These are phyloP conservation scores for Ceuthmochares aereus DNA, from an alignment of 2,113 vertebrate species.

Conservation along the genomic window DNA sequence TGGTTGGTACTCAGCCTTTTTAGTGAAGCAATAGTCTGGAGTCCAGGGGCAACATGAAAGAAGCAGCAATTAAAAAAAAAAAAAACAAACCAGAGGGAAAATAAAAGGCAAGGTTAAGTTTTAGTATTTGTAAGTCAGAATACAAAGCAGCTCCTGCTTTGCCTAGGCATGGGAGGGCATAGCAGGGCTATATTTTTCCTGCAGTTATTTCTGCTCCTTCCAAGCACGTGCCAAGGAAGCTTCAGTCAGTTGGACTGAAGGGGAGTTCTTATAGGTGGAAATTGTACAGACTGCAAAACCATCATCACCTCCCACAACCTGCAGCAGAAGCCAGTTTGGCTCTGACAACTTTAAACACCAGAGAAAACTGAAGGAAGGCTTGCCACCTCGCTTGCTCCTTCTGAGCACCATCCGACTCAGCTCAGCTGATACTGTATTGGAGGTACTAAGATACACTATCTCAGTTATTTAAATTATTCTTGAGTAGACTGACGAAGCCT, in stretches of 20 bases:
- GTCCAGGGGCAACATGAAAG: neutral
- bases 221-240: neutral
- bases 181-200: neutral
- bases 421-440: too few species aligned
- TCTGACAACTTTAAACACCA: neutral
- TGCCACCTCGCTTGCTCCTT: neutral
- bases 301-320: neutral
- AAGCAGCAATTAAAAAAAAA: neutral
- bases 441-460: neutral
- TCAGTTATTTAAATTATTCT: neutral
- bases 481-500: neutral
- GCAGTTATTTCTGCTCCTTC: neutral
- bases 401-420: neutral
- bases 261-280: neutral
- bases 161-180: neutral
- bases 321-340: neutral
- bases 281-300: rapidly evolving
- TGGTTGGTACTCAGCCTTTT: neutral
- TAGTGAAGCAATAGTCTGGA: neutral
- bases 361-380: neutral
- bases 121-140: neutral
- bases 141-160: neutral
- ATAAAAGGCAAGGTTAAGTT: neutral
- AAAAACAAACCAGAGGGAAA: neutral
- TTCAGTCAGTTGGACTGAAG: neutral